Conservation (phyloP, 2,113 vertebrate genomes). For the zebrafish (Danio rerio) region DNA sequence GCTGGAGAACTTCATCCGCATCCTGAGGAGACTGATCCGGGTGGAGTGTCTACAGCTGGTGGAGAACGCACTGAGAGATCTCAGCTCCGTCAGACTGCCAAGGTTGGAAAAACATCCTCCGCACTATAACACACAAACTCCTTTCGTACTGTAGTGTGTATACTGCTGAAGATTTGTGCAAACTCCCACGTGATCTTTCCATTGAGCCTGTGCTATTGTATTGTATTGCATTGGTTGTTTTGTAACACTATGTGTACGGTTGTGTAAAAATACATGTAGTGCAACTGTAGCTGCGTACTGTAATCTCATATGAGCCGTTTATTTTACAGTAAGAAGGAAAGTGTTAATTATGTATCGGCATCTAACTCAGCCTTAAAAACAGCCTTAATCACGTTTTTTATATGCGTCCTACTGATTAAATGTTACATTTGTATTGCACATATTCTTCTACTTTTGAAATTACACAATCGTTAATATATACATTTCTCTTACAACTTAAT, state of each 20-base stretch:
- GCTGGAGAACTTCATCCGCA: constrained; percentile 85
- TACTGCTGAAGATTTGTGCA: too few species aligned
- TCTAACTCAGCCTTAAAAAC: background rate
- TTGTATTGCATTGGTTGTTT: constrained; percentile 18
- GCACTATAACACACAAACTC: too few species aligned
- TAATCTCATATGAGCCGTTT: constrained; percentile 28
- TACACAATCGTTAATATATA: too few species aligned
- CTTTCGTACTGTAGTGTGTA: too few species aligned
- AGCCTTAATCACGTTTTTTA: background rate
- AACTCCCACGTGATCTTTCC: background rate
- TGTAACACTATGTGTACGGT: constrained; percentile 23
- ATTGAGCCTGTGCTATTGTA: background rate
- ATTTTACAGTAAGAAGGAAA: constrained; percentile 29
- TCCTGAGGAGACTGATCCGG: constrained; percentile 87
- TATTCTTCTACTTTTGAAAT: too few species aligned
- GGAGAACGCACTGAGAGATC: constrained; percentile 86
- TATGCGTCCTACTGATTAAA: background rate
- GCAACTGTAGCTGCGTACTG: constrained; percentile 23
- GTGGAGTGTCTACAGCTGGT: constrained; percentile 91
- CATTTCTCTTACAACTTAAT: too few species aligned
- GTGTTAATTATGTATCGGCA: constrained; percentile 10
- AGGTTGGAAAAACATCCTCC: constrained; percentile 70
- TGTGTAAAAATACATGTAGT: constrained; percentile 40
- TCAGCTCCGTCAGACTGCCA: constrained; percentile 91
- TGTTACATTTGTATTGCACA: background rate